Conservation (phyloP, 2,113 vertebrate genomes). For the Rissa tridactyla region DNA sequence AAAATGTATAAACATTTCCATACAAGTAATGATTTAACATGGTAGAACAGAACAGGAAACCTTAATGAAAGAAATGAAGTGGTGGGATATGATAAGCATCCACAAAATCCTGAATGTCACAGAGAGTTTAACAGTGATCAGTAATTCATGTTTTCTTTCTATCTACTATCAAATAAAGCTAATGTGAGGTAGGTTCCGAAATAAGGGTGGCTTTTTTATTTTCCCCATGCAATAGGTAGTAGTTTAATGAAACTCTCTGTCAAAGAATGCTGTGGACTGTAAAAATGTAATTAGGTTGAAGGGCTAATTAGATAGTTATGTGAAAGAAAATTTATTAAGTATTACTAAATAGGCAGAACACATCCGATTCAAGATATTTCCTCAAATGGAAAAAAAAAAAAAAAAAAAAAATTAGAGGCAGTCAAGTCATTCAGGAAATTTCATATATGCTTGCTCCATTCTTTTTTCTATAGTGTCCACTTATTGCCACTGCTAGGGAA, state of each 20-base stretch:
- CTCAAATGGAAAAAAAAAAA: not conserved
- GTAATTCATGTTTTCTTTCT: not conserved
- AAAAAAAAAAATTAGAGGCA: not conserved
- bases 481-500: not conserved
- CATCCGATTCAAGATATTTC: not conserved
- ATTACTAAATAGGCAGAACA: not conserved
- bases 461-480: not conserved
- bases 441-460: not conserved
- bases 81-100: not conserved
- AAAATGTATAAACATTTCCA: not conserved
- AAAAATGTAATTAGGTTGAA: not conserved
- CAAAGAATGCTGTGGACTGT: not conserved
- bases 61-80: not conserved
- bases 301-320: not conserved
- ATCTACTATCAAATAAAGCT: not conserved
- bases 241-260: not conserved
- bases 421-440: not conserved
- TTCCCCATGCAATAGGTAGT: rapidly evolving
- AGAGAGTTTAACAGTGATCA: not conserved
- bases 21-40: not conserved
- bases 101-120: not conserved
- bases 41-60: not conserved
- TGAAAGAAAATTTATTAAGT: not conserved
- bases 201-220: not conserved
- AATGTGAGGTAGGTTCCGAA: not conserved